These are phyloP conservation scores for Holocentrus rufus DNA, from an alignment of 2,797 vertebrate genomes.

Conservation along the genomic window DNA sequence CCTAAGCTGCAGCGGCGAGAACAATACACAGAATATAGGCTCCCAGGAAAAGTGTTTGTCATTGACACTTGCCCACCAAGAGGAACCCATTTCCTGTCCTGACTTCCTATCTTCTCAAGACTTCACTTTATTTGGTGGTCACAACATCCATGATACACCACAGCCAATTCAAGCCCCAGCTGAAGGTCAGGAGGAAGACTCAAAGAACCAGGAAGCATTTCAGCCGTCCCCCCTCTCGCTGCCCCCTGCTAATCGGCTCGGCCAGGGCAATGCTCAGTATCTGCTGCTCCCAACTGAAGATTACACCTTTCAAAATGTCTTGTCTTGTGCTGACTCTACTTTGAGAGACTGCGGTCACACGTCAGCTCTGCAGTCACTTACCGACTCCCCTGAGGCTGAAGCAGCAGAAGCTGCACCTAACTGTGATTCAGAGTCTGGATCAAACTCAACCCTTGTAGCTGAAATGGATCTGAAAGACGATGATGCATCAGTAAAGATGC, in stretches of 20 bases:
- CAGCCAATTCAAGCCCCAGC: background rate
- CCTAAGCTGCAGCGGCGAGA: background rate
- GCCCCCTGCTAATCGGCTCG: background rate
- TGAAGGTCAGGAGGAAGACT: background rate
- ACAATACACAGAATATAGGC: background rate
- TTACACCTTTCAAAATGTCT: too few relatives aligned
- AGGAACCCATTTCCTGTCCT: too few relatives aligned
- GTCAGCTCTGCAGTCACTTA: too few relatives aligned
- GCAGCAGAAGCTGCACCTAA: too few relatives aligned
- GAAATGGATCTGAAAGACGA: too few relatives aligned
- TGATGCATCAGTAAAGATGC: too few relatives aligned
- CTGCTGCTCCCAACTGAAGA: background rate
- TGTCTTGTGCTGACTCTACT: too few relatives aligned
- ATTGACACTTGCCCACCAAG: background rate
- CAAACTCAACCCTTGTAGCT: too few relatives aligned
- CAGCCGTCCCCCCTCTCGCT: background rate
- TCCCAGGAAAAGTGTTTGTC: background rate
- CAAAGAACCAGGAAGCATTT: slow-evolving; percentile 2
- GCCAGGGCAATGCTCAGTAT: background rate
- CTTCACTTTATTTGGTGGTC: background rate
- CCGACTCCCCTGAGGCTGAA: too few relatives aligned
- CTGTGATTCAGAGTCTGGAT: too few relatives aligned
- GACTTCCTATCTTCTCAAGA: background rate
- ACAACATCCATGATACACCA: background rate
- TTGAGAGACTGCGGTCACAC: too few relatives aligned